Percentiles rank a stretch among this genome's conserved stretches.
Evolutionary conservation across 2,888 invertebrate genomes (phyloP).

Genomic region (Doris montereyensis): DNA sequence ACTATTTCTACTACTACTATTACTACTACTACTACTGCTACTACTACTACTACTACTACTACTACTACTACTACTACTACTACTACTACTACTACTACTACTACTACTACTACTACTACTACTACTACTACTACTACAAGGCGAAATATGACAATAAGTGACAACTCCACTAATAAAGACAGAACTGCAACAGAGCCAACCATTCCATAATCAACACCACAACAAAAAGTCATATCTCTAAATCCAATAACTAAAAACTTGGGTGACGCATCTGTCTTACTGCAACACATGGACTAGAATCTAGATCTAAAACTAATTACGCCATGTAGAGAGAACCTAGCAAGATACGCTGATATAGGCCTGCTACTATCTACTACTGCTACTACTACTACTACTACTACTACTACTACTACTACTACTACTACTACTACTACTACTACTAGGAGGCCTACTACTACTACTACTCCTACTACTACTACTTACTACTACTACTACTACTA

Average conservation of each 20-base stretch:
- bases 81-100: not conserved
- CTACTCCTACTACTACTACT: constrained; percentile 16
- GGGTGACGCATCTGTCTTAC: too few relatives aligned
- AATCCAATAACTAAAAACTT: too few relatives aligned
- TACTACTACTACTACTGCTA: not conserved
- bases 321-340: too few relatives aligned
- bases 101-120: not conserved
- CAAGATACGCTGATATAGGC: too few relatives aligned
- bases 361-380: not conserved
- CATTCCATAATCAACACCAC: too few relatives aligned
- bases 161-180: too few relatives aligned
- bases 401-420: not conserved
- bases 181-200: too few relatives aligned
- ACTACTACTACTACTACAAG: not conserved
- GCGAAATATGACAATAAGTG: too few relatives aligned
- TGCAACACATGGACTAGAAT: too few relatives aligned
- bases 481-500: constrained; percentile 17
- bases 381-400: not conserved
- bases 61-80: not conserved
- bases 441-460: constrained; percentile 1
- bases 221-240: too few relatives aligned
- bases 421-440: constrained; percentile 20
- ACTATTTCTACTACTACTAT: not conserved
- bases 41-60: not conserved
- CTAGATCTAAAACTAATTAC: too few relatives aligned